phyloP scores from a whole-genome alignment of 2,888 invertebrate genomes.

The Archips crataeganus region DNA sequence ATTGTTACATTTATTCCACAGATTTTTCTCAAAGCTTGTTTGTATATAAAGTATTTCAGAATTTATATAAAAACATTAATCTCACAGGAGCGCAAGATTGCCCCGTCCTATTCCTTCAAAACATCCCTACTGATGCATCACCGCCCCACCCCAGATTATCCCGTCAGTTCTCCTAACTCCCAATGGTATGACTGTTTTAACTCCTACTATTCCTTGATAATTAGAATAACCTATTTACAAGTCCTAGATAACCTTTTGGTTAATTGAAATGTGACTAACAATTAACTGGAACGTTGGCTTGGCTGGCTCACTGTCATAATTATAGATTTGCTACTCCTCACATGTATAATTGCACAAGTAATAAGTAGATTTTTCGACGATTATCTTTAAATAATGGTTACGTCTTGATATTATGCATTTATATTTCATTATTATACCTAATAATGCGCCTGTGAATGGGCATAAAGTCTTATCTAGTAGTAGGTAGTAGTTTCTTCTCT shows the following conservation, averaged over 20 bases:
- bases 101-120: slow-evolving; percentile 49
- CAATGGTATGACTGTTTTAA: slow-evolving; percentile 52
- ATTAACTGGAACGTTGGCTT: slow-evolving; percentile 36
- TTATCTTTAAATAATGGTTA: background rate
- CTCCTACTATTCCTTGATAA: slow-evolving; percentile 44
- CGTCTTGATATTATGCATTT: background rate
- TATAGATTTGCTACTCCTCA: slow-evolving; percentile 22
- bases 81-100: slow-evolving; percentile 48
- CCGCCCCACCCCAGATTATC: slow-evolving; percentile 34
- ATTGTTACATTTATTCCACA: too few relatives aligned
- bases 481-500: background rate
- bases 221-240: slow-evolving; percentile 44
- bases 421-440: background rate
- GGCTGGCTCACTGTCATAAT: slow-evolving; percentile 27
- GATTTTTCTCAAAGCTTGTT: too few relatives aligned
- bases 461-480: background rate
- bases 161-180: slow-evolving; percentile 41
- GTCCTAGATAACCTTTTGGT: slow-evolving; percentile 15
- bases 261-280: slow-evolving; percentile 33
- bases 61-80: slow-evolving; percentile 8
- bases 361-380: slow-evolving; percentile 9
- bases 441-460: background rate
- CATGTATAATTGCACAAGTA: slow-evolving; percentile 8
- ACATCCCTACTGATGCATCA: slow-evolving; percentile 42
- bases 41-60: too few relatives aligned